These are phyloP conservation scores for Magallana ariakensis DNA, from an alignment of 1,140 invertebrate genomes.

Conservation along the genomic window DNA sequence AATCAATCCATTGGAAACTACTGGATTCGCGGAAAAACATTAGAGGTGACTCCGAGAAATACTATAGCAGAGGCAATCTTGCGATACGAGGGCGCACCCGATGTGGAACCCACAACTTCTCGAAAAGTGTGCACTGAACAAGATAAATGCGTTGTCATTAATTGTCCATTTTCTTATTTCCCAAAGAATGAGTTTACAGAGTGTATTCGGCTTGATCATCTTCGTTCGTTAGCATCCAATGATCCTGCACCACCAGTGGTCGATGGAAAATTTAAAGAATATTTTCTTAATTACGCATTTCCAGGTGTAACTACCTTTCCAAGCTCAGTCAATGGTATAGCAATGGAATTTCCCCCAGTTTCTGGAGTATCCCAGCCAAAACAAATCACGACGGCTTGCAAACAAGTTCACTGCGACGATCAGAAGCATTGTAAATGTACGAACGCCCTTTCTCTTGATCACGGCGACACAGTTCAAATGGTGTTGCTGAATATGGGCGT, in stretches of 20 bases:
- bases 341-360: conserved; percentile 64
- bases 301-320: conserved; percentile 65
- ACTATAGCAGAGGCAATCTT: conserved; percentile 83
- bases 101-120: conserved; percentile 82
- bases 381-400: conserved; percentile 56
- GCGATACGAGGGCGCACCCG: conserved; percentile 86
- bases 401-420: conserved; percentile 56
- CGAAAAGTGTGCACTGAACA: conserved; percentile 52
- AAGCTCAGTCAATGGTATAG: conserved; percentile 69
- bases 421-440: conserved; percentile 57
- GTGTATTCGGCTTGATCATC: conserved; percentile 62
- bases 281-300: conserved; percentile 75
- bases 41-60: conserved; percentile 61
- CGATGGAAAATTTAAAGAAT: conserved; percentile 61
- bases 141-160: conserved; percentile 65
- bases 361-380: conserved; percentile 67
- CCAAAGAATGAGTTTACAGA: conserved; percentile 56
- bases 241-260: conserved; percentile 51
- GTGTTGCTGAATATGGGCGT: conserved; percentile 81
- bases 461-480: conserved; percentile 67
- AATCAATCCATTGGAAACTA: conserved; percentile 87
- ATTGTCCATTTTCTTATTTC: conserved; percentile 71
- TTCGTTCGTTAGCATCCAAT: conserved; percentile 55
- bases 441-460: conserved; percentile 49
- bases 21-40: conserved; percentile 87